A percentile compares a stretch with the other conserved stretches of the same genome.
Evolutionary conservation across 2,113 vertebrate genomes (phyloP).

Genomic region (Corydoras maculifer): DNA sequence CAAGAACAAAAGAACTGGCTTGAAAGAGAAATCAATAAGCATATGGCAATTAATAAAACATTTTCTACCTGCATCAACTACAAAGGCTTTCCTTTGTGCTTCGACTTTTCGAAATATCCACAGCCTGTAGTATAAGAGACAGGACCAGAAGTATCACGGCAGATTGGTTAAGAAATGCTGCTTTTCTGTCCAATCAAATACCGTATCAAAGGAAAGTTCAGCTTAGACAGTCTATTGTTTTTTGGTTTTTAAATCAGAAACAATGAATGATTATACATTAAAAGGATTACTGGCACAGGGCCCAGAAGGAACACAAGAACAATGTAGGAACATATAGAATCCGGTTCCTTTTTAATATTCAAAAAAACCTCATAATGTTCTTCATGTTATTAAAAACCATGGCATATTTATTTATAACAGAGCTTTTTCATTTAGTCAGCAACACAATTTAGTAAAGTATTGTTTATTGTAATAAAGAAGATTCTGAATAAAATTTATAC

Average conservation of each 20-base stretch:
- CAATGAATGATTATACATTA: constrained; percentile 5
- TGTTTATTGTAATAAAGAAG: no score
- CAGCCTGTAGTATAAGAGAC: constrained; percentile 31
- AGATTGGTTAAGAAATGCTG: constrained; percentile 32
- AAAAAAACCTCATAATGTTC: no score
- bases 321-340: no score
- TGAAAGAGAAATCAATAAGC: constrained; percentile 93
- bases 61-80: constrained; percentile 85
- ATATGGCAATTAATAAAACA: constrained; percentile 94
- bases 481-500: no score
- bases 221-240: constrained; percentile 6
- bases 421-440: no score
- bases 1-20: constrained; percentile 88
- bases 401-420: no score
- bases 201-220: constrained; percentile 31
- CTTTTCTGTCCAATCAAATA: constrained; percentile 33
- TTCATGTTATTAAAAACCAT: no score
- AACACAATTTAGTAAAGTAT: no score
- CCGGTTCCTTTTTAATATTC: no score
- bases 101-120: constrained; percentile 34
- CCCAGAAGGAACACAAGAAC: no score
- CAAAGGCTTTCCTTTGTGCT: constrained; percentile 74
- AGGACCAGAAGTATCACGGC: constrained; percentile 30
- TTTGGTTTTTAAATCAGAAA: constrained; percentile 3
- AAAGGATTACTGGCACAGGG: neutral